Conservation (phyloP, 2,797 vertebrate genomes). For the Sebastes cheni region DNA sequence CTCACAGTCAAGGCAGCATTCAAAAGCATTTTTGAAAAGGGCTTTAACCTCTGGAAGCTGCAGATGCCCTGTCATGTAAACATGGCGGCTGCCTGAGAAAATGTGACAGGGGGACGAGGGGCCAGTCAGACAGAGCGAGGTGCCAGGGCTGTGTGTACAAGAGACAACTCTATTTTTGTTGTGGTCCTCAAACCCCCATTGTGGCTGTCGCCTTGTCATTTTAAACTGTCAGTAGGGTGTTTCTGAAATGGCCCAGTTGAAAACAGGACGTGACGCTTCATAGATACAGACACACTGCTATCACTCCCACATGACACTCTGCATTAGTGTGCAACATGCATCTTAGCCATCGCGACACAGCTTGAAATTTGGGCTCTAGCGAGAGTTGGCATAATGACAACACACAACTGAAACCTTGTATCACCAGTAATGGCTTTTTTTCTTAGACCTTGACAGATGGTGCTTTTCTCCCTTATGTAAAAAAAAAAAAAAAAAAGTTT, state of each 20-base stretch:
- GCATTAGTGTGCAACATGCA: conserved; percentile 48
- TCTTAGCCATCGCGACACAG: conserved; percentile 37
- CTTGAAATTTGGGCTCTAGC: conserved; percentile 40
- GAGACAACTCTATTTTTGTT: conserved; percentile 50
- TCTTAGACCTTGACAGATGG: conserved; percentile 7
- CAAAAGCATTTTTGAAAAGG: background rate
- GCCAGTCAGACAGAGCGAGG: conserved; percentile 8
- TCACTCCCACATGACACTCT: conserved; percentile 61
- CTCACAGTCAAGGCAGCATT: background rate
- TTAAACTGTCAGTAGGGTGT: conserved; percentile 57
- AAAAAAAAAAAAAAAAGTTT: background rate
- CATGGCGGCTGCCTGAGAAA: background rate
- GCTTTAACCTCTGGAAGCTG: background rate
- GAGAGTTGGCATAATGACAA: conserved; percentile 26
- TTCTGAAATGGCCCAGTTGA: conserved; percentile 46
- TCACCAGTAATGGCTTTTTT: background rate
- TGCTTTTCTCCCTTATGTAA: conserved; percentile 5
- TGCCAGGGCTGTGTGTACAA: conserved; percentile 7
- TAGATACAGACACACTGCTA: conserved; percentile 50
- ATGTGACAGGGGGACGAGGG: conserved; percentile 1
- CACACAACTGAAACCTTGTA: conserved; percentile 13
- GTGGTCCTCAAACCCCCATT: conserved; percentile 49
- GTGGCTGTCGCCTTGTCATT: conserved; percentile 60
- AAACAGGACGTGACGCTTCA: conserved; percentile 61
- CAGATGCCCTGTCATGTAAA: background rate